Evolutionary conservation across 2,797 vertebrate species (phyloP).

Genomic region (Streptopelia turtur): DNA sequence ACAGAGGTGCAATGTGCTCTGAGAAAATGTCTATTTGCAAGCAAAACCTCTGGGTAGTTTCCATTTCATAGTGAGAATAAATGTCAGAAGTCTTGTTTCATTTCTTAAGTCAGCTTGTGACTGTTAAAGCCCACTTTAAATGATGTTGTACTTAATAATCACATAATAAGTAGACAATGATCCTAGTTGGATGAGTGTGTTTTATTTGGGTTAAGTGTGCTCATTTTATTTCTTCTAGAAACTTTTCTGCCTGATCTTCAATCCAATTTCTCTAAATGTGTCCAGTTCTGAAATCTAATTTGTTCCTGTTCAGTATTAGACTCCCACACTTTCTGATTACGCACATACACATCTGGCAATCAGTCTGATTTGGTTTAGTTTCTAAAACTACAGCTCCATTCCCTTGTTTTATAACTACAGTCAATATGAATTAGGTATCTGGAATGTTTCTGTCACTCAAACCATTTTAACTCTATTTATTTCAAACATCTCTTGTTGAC

Average conservation of each 20-base stretch:
- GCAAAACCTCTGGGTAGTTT: neutral
- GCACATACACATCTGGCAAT: neutral
- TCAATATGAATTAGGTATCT: neutral
- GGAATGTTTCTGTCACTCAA: constrained; percentile 12
- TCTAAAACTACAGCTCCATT: constrained; percentile 7
- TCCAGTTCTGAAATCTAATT: neutral
- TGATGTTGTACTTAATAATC: neutral
- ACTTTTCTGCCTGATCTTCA: constrained; percentile 7
- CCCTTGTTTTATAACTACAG: neutral
- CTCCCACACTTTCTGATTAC: neutral
- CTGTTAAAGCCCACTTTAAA: neutral
- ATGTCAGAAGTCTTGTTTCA: neutral
- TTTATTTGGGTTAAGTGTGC: neutral
- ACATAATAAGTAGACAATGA: neutral
- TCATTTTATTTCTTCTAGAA: neutral
- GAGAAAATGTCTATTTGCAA: neutral
- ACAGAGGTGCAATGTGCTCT: neutral
- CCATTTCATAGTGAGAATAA: neutral
- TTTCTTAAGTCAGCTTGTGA: constrained; percentile 5
- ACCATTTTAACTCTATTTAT: neutral
- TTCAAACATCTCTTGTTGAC: neutral
- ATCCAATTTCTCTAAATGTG: neutral
- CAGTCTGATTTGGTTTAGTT: neutral
- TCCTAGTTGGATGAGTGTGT: neutral
- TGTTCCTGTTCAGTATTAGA: neutral